Percentiles rank a stretch among this genome's conserved stretches.
Evolutionary conservation across 2,113 vertebrate genomes (phyloP).

Genomic region (Scalopus aquaticus): DNA sequence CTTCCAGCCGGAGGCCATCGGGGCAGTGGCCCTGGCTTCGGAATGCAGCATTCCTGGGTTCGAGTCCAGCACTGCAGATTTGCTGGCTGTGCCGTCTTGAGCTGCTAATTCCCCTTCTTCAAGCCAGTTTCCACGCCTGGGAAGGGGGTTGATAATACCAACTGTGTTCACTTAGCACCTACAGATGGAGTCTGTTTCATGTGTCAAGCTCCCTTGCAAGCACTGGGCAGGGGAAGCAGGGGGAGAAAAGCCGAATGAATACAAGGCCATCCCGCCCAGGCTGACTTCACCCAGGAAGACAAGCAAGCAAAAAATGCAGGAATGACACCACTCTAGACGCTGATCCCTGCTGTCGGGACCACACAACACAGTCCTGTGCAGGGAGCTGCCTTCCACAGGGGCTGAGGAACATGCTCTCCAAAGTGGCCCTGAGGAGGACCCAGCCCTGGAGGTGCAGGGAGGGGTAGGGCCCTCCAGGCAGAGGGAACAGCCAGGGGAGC

Average conservation of each 20-base stretch:
- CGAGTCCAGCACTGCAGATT: background rate
- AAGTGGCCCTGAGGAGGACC: background rate
- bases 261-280: background rate
- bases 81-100: background rate
- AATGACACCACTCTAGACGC: rapidly evolving
- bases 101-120: background rate
- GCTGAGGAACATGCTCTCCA: background rate
- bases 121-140: background rate
- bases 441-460: rapidly evolving
- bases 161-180: background rate
- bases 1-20: background rate
- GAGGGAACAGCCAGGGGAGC: background rate
- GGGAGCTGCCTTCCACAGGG: rapidly evolving
- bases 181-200: background rate
- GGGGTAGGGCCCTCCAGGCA: background rate
- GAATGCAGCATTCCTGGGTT: background rate
- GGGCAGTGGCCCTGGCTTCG: background rate
- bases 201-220: background rate
- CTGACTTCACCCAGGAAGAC: background rate
- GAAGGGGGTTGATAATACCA: no score
- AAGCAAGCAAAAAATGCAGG: rapidly evolving
- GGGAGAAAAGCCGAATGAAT: background rate
- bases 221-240: background rate
- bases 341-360: background rate
- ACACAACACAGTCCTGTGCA: background rate